A percentile compares a stretch with the other conserved stretches of the same genome.
Evolutionary conservation across 1,140 invertebrate genomes (phyloP).

Genomic region (Neodiprion virginianus): DNA sequence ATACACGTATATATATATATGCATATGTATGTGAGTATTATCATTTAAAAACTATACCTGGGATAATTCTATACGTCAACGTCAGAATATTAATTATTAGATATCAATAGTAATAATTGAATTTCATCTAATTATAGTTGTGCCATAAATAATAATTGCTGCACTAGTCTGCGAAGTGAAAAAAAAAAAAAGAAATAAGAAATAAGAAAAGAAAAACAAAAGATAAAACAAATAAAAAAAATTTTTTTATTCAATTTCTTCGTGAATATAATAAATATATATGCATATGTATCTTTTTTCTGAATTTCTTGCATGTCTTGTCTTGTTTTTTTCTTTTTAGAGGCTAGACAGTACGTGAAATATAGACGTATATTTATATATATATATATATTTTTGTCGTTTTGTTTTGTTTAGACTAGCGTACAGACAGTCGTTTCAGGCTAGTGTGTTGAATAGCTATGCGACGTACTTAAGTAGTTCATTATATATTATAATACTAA

Average conservation of each 20-base stretch:
- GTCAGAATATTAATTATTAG: neutral
- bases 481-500: constrained; percentile 36
- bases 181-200: neutral
- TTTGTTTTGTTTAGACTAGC: constrained; percentile 45
- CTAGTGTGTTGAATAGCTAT: constrained; percentile 42
- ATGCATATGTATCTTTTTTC: neutral
- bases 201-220: constrained; percentile 10
- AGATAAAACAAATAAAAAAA: constrained; percentile 10
- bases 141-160: constrained; percentile 10
- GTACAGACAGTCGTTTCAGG: constrained; percentile 37
- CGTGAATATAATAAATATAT: neutral
- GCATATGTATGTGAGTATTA: neutral
- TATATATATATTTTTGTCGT: constrained; percentile 12
- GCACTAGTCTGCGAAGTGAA: neutral
- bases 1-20: no score
- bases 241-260: neutral
- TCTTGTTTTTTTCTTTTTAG: neutral
- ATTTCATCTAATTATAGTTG: constrained; percentile 3
- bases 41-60: neutral
- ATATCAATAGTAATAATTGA: neutral
- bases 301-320: neutral
- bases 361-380: neutral
- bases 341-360: constrained; percentile 2
- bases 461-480: constrained; percentile 3
- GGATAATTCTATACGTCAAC: neutral